A percentile compares a stretch with the other conserved stretches of the same genome.
These are phyloP conservation scores for Percopsis transmontana DNA, from an alignment of 2,113 vertebrate species.

Conservation along the genomic window DNA sequence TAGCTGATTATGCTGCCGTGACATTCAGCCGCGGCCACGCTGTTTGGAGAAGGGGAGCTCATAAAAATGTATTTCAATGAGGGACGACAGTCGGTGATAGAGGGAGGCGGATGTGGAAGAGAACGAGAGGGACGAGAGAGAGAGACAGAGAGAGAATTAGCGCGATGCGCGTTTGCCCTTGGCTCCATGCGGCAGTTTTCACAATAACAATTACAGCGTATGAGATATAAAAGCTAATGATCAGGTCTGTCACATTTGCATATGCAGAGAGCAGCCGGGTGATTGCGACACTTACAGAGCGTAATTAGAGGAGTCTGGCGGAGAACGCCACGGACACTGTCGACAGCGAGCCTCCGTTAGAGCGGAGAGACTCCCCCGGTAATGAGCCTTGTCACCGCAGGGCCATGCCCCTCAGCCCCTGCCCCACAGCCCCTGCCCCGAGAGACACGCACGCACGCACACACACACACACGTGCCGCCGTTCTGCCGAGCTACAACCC, in stretches of 20 bases:
- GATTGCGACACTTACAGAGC: conserved; percentile 71
- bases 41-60: conserved; percentile 61
- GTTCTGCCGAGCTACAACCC: too few species aligned
- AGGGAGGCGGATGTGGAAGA: conserved; percentile 20
- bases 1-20: conserved; percentile 70
- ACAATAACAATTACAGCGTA: conserved; percentile 79
- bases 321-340: conserved; percentile 53
- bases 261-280: conserved; percentile 71
- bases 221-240: conserved; percentile 80
- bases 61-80: conserved; percentile 64
- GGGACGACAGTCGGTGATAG: conserved; percentile 58
- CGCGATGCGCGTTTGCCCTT: conserved; percentile 67
- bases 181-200: conserved; percentile 68
- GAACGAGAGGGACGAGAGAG: conserved; percentile 1
- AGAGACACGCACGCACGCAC: neutral
- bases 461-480: neutral
- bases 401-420: too few species aligned
- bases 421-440: neutral
- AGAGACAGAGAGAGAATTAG: conserved; percentile 17
- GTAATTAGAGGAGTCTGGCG: conserved; percentile 78
- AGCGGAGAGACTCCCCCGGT: conserved; percentile 17
- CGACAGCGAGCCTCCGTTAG: conserved; percentile 52
- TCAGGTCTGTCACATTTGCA: conserved; percentile 81
- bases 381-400: too few species aligned
- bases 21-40: conserved; percentile 71